A percentile compares a stretch with the other conserved stretches of the same genome.
Conservation (phyloP, 92 coral and sea anemone genomes). For the Porites evermanni region DNA sequence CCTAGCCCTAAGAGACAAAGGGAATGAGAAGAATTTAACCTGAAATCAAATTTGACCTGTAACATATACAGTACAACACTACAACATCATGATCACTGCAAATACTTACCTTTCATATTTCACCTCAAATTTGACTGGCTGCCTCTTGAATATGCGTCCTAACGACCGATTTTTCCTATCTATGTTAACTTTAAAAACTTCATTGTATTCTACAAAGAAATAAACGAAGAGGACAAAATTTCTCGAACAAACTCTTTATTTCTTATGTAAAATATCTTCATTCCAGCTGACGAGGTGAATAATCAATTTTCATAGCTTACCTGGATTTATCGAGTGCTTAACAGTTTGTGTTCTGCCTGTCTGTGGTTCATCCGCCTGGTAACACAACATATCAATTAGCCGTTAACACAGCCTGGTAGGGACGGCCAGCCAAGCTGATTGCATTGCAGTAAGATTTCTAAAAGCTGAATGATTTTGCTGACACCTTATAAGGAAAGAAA, state of each 20-base stretch:
- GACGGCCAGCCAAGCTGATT: neutral
- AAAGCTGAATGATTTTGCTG: neutral
- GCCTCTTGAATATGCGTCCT: conserved; percentile 89
- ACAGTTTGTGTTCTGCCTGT: conserved; percentile 83
- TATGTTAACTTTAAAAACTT: conserved; percentile 89
- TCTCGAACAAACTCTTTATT: neutral
- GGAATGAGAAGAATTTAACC: too few relatives aligned
- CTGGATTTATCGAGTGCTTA: conserved; percentile 94
- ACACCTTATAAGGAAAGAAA: too few relatives aligned
- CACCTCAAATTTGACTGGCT: conserved; percentile 85
- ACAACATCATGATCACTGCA: too few relatives aligned
- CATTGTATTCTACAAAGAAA: conserved; percentile 77
- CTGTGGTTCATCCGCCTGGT: conserved; percentile 88
- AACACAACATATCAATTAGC: neutral
- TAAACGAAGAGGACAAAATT: neutral
- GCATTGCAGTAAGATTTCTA: neutral
- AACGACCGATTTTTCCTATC: conserved; percentile 94
- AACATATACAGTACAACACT: too few relatives aligned
- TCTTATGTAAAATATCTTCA: neutral
- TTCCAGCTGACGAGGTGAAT: neutral
- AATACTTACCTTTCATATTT: conserved; percentile 87
- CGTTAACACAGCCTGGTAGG: neutral
- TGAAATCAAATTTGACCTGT: too few relatives aligned
- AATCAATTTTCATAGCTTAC: conserved; percentile 38
- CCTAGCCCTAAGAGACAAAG: too few relatives aligned